Base-by-base conservation (phyloP, 2,888 invertebrate species). In the Lypha dubia region DNA sequence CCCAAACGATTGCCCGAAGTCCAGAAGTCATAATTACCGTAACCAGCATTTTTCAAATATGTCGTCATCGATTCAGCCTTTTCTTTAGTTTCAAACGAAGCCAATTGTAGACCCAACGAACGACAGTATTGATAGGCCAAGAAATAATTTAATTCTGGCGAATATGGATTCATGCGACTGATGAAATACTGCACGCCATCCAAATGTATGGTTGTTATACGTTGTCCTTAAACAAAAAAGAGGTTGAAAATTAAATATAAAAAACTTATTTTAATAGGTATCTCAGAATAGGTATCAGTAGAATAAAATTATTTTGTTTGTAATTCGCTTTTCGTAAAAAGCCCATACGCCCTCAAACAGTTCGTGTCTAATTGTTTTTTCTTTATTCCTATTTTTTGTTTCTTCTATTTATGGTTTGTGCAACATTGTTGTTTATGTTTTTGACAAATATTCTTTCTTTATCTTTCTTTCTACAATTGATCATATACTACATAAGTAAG, bases 111-210 rank as follows among this genome's bases (percentile, higher is more conserved):
- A 24, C 97, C 97, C 89, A 97, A 93, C 77, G 97, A 97, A 89
- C 97, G 95, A 93, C 97, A 97, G 90, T 97, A 97, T 90, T 97
- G 96, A 92, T 97, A 97, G 63, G 97, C 96, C 90, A 97, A 93
- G 93, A 96, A 97, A 91, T 96, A 97, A 93, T 97, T 97, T 86
- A 97, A 93, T 92, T 96, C 96, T 35, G 96, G 96, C 86, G 96
- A 96, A 92, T 96, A 97, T 13, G 96, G 96, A 92, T 96, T 96
- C 96, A 96, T 96, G 90, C 96, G 94, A 89, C 96, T 96, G 87
- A 97, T 95, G 91, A 96, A 97, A 91, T 97, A 97, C 91, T 96
- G 96, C 79, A 96, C 96, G 84, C 96, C 96, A 93, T 96, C 96
- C 89, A 97, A 92, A 91, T 96, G 96, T 88, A 97, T 96, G 87